Base-by-base conservation (phyloP, 2,113 vertebrate species). In the Edolisoma coerulescens region DNA sequence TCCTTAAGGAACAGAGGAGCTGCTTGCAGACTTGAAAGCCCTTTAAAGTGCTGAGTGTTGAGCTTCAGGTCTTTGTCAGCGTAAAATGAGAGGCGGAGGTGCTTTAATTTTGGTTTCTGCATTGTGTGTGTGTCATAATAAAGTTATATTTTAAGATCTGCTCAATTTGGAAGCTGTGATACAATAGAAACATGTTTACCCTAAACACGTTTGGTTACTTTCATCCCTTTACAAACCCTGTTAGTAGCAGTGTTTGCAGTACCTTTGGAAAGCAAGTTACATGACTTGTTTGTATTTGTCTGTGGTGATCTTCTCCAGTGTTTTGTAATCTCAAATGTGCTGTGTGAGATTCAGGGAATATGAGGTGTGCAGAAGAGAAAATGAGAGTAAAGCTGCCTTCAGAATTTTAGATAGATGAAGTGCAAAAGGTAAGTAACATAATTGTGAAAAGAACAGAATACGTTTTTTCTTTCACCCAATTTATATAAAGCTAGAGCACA, bases 61-160 rank as follows among this genome's bases (percentile, higher is more conserved):
- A 97, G 95, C 92, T 94, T 96, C 44, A 22, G 60, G 79, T 90
- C 87, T 97, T 94, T 95, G 95, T 93, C 93, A 93, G 90, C 26
- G 0, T 76, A 84, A 90, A 93, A 86, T 44, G 68, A 93, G 93
- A 86, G 94, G 95, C 1, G 56, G 89, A 89, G 96, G 64, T 37
- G 73, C 76, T 93, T 95, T 95, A 45, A 88, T 92, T 95, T 88
- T 90, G 79, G 88, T 95, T 94, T 95, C 91, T 95, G 17, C 14
- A 70, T 84, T 68, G 47, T 73, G 84, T 68, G n/a, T 89, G 39
- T 94, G 84, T 84, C 70, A 82, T 93, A 57, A 79, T 87, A 61
- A 84, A 90, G 61, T 82, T 65, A 27, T 68, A 87, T 87, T 96
- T 96, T 68, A 93, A 96, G 89, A 78, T 81, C 91, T 94, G 79